These are phyloP conservation scores for Scomberomorus guttatus DNA, from an alignment of 2,797 vertebrate genomes.

Conservation along the genomic window DNA sequence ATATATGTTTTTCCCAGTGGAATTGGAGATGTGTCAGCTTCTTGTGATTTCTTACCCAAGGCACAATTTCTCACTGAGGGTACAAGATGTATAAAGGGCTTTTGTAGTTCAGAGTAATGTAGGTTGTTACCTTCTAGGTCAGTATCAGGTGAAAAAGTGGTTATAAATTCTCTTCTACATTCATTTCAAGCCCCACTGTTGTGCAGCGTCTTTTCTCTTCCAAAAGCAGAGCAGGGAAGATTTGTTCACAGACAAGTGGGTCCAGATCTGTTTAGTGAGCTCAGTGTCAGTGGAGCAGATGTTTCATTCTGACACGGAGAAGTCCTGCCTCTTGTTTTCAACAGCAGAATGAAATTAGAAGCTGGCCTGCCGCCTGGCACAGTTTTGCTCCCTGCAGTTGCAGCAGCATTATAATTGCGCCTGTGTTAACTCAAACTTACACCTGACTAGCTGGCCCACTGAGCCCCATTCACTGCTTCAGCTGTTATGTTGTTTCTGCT, in stretches of 20 bases:
- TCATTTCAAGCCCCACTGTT: constrained; percentile 37
- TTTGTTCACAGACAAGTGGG: constrained; percentile 37
- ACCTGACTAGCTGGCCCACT: constrained; percentile 51
- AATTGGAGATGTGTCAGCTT: constrained; percentile 3
- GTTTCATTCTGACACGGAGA: constrained; percentile 66
- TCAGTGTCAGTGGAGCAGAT: constrained; percentile 68
- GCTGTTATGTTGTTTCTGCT: constrained; percentile 34
- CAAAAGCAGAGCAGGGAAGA: constrained; percentile 33
- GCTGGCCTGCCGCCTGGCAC: constrained; percentile 46
- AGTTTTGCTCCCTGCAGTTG: constrained; percentile 50
- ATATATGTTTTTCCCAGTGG: constrained; percentile 1
- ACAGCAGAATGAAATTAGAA: constrained; percentile 61
- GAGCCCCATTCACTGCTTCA: constrained; percentile 36
- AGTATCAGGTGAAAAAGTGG: constrained; percentile 25
- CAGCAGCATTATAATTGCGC: constrained; percentile 62
- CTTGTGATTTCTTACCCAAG: constrained; percentile 2
- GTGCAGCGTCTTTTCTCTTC: constrained; percentile 21
- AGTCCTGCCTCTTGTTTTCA: constrained; percentile 50
- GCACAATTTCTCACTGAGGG: background rate
- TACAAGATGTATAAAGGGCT: background rate
- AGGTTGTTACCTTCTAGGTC: background rate
- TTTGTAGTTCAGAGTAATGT: background rate
- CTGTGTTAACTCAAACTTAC: constrained; percentile 44
- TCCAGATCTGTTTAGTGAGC: constrained; percentile 51
- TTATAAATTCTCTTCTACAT: constrained; percentile 34